Percentiles rank a stretch among this genome's conserved stretches.
Conservation (phyloP, 2,888 invertebrate genomes). For the Synergus itoensis region DNA sequence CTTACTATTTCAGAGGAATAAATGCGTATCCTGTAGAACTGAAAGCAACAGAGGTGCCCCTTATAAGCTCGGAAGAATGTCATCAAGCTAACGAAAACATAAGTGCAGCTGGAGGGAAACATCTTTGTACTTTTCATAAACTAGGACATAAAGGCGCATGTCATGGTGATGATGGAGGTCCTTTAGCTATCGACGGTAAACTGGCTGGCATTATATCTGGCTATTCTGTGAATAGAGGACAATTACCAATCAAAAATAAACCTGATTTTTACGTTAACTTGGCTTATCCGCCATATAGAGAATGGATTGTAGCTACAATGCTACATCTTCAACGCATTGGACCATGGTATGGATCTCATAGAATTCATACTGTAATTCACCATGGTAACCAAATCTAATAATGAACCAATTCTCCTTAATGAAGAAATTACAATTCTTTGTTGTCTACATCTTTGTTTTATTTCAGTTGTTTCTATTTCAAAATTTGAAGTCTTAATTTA, state of each 20-base stretch:
- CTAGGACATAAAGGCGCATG: not conserved
- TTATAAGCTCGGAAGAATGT: not conserved
- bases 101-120: not conserved
- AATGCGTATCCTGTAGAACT: not conserved
- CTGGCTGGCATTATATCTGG: not conserved
- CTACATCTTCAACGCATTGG: not conserved
- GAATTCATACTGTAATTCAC: no score
- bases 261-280: not conserved
- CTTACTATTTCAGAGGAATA: no score
- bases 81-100: not conserved
- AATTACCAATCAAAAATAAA: not conserved
- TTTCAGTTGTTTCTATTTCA: not conserved
- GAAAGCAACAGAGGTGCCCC: not conserved
- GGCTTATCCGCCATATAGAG: not conserved
- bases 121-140: not conserved
- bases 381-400: no score
- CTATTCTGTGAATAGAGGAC: not conserved
- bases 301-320: not conserved
- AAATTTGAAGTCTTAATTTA: no score
- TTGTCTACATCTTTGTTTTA: not conserved
- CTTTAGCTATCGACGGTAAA: not conserved
- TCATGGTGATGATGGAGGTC: not conserved
- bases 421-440: no score
- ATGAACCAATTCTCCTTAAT: no score
- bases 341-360: no score